Conservation (phyloP, 23 tunicate species). For the Trididemnum clinides region DNA sequence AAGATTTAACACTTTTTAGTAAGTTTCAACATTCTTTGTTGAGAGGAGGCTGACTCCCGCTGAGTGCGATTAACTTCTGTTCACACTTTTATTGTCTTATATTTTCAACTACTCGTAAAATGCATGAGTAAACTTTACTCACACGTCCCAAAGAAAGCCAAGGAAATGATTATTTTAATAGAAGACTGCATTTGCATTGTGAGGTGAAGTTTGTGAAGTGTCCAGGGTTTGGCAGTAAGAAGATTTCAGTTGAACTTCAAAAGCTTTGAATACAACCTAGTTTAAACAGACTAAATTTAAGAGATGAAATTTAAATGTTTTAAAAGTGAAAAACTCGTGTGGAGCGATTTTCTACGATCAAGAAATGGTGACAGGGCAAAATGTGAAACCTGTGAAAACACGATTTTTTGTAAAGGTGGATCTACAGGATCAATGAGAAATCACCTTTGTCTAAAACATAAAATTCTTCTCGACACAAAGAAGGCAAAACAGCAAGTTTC, state of each 20-base stretch:
- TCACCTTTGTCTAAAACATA: slow-evolving; percentile 48
- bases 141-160: neutral
- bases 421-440: slow-evolving; percentile 70
- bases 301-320: slow-evolving; percentile 32
- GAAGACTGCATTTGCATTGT: neutral
- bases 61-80: slow-evolving; percentile 12
- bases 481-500: slow-evolving; percentile 31
- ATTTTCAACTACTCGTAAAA: neutral
- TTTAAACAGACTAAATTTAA: slow-evolving; percentile 11
- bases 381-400: slow-evolving; percentile 56
- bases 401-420: slow-evolving; percentile 63
- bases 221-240: neutral
- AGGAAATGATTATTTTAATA: slow-evolving; percentile 8
- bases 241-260: neutral
- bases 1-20: neutral
- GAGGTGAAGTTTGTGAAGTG: neutral
- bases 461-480: slow-evolving; percentile 47
- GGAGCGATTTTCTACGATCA: slow-evolving; percentile 66
- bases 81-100: slow-evolving; percentile 18
- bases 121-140: neutral
- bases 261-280: neutral
- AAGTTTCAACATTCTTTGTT: slow-evolving; percentile 10
- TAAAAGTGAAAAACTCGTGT: slow-evolving; percentile 54
- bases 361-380: slow-evolving; percentile 68
- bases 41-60: slow-evolving; percentile 7